These are phyloP conservation scores for Meteorus cinctellus DNA, from an alignment of 2,888 invertebrate genomes.

Conservation along the genomic window DNA sequence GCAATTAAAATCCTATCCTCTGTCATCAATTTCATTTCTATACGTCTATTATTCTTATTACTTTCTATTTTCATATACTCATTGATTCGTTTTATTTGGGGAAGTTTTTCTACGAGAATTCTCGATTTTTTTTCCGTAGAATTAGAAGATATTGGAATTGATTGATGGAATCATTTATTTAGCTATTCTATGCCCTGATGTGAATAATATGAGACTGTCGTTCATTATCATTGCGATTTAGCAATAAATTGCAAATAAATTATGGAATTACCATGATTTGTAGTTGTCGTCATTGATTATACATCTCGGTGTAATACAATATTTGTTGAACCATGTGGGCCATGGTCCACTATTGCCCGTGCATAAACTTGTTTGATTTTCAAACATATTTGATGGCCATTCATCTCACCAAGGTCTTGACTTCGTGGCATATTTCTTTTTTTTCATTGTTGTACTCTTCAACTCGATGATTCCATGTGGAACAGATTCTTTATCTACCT, in stretches of 20 bases:
- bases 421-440: background rate
- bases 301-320: conserved; percentile 43
- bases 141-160: no score
- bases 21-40: background rate
- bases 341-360: conserved; percentile 43
- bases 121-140: no score
- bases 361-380: conserved; percentile 33
- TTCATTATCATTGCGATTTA: background rate
- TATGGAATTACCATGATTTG: no score
- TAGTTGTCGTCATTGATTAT: conserved; percentile 25
- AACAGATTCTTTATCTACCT: background rate
- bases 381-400: conserved; percentile 35
- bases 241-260: no score
- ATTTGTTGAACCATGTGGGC: conserved; percentile 52
- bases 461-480: background rate
- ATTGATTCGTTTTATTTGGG: no score
- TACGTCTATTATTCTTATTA: background rate
- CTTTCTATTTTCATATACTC: no score
- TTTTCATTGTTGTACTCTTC: background rate
- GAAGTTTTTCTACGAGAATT: no score
- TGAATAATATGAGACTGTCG: no score
- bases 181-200: no score
- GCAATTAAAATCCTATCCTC: background rate
- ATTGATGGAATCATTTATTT: no score
- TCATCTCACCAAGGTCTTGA: background rate